Evolutionary conservation across 2,888 invertebrate species (phyloP), one percentile per base, ranked within the genome.

Genomic region (Ornithoptera priamus): DNA sequence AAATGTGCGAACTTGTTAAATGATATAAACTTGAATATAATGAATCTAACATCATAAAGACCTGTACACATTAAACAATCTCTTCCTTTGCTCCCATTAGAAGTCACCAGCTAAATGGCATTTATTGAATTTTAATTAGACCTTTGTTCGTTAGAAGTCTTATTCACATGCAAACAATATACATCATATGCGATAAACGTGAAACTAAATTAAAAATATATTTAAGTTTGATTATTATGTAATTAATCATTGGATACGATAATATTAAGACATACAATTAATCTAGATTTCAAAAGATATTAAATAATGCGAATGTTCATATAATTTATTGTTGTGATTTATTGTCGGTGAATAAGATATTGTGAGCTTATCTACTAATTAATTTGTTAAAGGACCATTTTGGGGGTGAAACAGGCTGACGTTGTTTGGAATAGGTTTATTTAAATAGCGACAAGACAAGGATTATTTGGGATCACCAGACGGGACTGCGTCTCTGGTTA

Each of bases 101-200:
- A 50, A 66, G 59, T 30, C 36, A 18, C 59, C 30, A n/a, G 66
- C 66, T 68, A 58, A 68, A 46, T 62, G 58, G 17, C 58, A n/a
- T 8, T 53, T 57, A 42, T 30, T 24, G 30, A 24, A 46, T 30
- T 62, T 36, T n/a, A 68, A 62, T 62, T 62, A 42, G 58, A 63
- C 58, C 10, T 46, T 30, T 7, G 20, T 57, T 20, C n/a, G 2
- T 57, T 18, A 20, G 20, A 57, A 57, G 8, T 57, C 20, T 57
- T 57, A 20, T 20, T 50, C 18, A 17, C 18, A 17, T 15, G 1
- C 50, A 39, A 39, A 10, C 1, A 39, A 39, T 10, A 10, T 7
- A 8, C 39, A 10, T 30, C 30, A 30, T 30, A 30, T 30, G 30
- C 30, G 30, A 30, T 30, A 30, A 30, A 30, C 30, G 3, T 30